Base-by-base conservation (phyloP, 2,888 invertebrate species). In the Chamaedrilus cognettii region DNA sequence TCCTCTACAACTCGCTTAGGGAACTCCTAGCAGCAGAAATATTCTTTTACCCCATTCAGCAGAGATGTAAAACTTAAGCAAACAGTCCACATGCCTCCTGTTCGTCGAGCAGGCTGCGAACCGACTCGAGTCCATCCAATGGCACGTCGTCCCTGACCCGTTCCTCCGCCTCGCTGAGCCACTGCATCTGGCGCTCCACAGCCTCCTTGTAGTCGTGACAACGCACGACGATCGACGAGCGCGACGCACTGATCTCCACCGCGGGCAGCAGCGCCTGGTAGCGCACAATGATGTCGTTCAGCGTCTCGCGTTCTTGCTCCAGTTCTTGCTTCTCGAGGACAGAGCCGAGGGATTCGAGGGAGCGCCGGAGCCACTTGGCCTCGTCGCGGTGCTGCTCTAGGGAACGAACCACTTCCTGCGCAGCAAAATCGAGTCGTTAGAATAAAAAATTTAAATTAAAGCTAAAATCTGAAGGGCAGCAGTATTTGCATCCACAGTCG, bases 321-420 rank as follows among this genome's bases (percentile, higher is more conserved):
- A 92, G 91, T 70, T 89, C 86, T 0, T 92, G 91, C 84, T 94
- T 92, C 77, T 94, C 92, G 15, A 91, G 89, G 74, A 92, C 90
- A 79, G 92, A 91, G 28, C 92, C 88, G 68, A 97, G 87, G 77
- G 90, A 90, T 78, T 96, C 94, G 62, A 96, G 85, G 19, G 92
- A 93, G 84, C 94, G 93, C 0, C 95, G 93, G 65, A 97, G 86
- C 93, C 94, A 94, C 81, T 95, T 95, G 91, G 96, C 94, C 78
- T 94, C 94, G 83, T 95, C 94, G 32, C 94, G 89, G 82, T 93
- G 92, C 68, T 88, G 88, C 81, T 96, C 94, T 42, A 95, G 94
- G 85, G 94, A 93, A 70, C 90, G 90, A 82, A 94, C 94, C 76
- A 95, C 91, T 82, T 89, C 89, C 94, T 95, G 85, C 3, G 57